A percentile compares a stretch with the other conserved stretches of the same genome.
phyloP scores from a whole-genome alignment of 2,888 invertebrate species.

The Aporophyla nigra region DNA sequence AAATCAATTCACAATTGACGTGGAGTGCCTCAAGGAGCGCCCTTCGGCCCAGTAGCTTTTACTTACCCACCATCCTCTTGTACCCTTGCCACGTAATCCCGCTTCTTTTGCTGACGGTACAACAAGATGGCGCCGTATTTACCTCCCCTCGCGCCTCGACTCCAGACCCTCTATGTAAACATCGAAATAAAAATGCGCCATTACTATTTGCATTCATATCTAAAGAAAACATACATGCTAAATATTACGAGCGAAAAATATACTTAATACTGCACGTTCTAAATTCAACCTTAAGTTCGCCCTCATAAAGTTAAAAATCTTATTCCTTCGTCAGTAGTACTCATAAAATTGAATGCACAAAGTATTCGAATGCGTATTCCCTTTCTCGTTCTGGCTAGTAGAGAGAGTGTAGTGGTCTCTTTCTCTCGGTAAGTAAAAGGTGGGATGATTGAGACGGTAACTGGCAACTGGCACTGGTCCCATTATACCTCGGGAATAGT shows the following conservation, averaged over 20 bases:
- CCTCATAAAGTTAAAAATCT: neutral
- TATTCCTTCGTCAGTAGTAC: slow-evolving; percentile 57
- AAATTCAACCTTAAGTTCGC: slow-evolving; percentile 63
- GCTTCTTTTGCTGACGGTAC: slow-evolving; percentile 84
- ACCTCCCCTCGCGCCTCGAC: slow-evolving; percentile 70
- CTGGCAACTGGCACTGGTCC: slow-evolving; percentile 90
- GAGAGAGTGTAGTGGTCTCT: slow-evolving; percentile 67
- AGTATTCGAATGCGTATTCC: slow-evolving; percentile 81
- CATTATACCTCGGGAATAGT: slow-evolving; percentile 87
- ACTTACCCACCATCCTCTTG: slow-evolving; percentile 72
- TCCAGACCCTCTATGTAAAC: slow-evolving; percentile 88
- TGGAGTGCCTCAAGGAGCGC: slow-evolving; percentile 58
- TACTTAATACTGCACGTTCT: slow-evolving; percentile 38
- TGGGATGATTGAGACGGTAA: slow-evolving; percentile 90
- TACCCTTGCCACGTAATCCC: slow-evolving; percentile 65
- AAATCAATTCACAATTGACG: slow-evolving; percentile 54
- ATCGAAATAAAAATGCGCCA: slow-evolving; percentile 90
- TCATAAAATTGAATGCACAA: slow-evolving; percentile 82
- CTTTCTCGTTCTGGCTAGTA: slow-evolving; percentile 72
- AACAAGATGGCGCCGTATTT: slow-evolving; percentile 88
- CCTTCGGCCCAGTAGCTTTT: slow-evolving; percentile 72
- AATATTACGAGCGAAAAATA: slow-evolving; percentile 84
- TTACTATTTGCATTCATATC: slow-evolving; percentile 91
- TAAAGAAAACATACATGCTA: slow-evolving; percentile 91
- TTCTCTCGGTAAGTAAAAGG: slow-evolving; percentile 86